Conservation (phyloP, 2,888 invertebrate genomes). For the Rutpela maculata region DNA sequence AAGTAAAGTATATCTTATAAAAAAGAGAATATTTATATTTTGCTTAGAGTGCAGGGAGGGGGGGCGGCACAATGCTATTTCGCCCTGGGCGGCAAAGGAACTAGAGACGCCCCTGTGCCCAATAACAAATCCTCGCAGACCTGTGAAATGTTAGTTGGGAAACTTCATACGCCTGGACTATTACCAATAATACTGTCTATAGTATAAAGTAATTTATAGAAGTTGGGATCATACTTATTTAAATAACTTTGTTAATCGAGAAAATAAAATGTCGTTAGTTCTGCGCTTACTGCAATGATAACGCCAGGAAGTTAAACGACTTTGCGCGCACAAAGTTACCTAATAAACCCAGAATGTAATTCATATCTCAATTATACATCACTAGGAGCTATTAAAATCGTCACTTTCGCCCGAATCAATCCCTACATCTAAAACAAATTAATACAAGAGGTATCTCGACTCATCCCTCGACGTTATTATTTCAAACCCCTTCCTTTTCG, state of each 20-base stretch:
- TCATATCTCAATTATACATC: constrained; percentile 18
- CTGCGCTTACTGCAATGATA: neutral
- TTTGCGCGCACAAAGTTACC: neutral
- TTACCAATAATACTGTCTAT: too few species aligned
- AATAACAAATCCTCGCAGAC: too few species aligned
- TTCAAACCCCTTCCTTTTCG: constrained; percentile 10
- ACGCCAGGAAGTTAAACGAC: neutral
- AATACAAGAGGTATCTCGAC: constrained; percentile 14
- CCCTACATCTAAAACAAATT: constrained; percentile 28
- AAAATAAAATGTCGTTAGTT: constrained; percentile 13
- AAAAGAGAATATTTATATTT: too few species aligned
- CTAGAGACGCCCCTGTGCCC: too few species aligned
- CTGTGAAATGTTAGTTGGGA: too few species aligned
- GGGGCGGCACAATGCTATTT: too few species aligned
- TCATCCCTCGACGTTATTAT: constrained; percentile 23
- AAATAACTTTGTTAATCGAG: neutral
- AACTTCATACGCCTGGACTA: too few species aligned
- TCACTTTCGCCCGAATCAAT: constrained; percentile 22
- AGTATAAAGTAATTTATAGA: neutral
- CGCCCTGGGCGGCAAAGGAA: too few species aligned
- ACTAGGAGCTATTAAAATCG: constrained; percentile 21
- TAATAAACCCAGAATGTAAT: constrained; percentile 9
- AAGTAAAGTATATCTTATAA: too few species aligned
- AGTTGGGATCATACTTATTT: neutral
- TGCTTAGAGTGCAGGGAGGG: too few species aligned